Evolutionary conservation across 2,113 vertebrate species (phyloP), one percentile per base, ranked within the genome.

Genomic region (Martes martes): DNA sequence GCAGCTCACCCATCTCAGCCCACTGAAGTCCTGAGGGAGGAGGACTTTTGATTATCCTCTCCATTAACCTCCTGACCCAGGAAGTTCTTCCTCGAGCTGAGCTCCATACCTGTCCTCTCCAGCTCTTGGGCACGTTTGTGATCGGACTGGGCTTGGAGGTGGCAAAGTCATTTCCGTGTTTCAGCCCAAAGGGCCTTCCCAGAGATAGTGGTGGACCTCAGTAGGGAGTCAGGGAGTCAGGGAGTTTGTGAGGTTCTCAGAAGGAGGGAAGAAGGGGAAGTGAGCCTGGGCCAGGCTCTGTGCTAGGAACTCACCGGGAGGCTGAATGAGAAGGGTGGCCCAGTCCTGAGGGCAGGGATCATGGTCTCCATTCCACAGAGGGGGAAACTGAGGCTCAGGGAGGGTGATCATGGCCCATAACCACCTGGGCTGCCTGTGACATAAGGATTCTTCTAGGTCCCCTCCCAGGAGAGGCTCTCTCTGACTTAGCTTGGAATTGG

Each of bases 61-160:
- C 61, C 23, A 47, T 74, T 79, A 88, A 2, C 19, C 26, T 86
- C 39, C 7, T 47, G 63, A 88, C 57, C 79, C 65, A 36, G 92
- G 89, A 91, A 93, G 78, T 80, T 94, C 96, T 95, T 79, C 71
- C 93, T 97, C n/a, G 42, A 69, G 85, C 85, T 69, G 61, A 93
- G 33, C 65, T 81, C 67, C 26, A 4, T 52, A 26, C 45, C 50
- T 92, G 42, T 69, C 23, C 39, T 93, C 26, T 87, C 55, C 26
- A 39, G 65, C 57, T 85, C 45, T 80, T 85, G 61, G 80, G 55
- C 55, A 1, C 6, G 45, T 81, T 39, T 83, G 55, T 91, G 95
- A 61, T 76, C 92, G 67, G 63, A 21, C 47, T 94, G 61, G 50
- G 21, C 45, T 95, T 39, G 42, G 55, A 61, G 81, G 36, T 88